Evolutionary conservation across 1,140 invertebrate species (phyloP).

Genomic region (Saccostrea echinata): DNA sequence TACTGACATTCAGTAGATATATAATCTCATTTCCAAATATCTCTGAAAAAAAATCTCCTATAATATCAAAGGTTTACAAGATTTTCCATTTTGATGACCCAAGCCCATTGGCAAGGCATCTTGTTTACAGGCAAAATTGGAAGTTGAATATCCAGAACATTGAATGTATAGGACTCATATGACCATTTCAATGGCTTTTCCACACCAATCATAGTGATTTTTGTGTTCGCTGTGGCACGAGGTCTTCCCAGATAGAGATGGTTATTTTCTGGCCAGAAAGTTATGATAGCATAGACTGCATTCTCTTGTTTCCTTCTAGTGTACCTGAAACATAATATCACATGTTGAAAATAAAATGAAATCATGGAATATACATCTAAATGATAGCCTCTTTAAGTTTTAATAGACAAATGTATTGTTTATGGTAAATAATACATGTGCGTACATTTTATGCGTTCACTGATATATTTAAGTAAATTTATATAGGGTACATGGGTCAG

Average conservation of each 20-base stretch:
- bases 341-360: too few species aligned
- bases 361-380: too few species aligned
- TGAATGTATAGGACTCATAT: constrained; percentile 25
- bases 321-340: constrained; percentile 46
- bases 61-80: constrained; percentile 9
- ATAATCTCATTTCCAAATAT: too few species aligned
- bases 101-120: constrained; percentile 64
- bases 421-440: too few species aligned
- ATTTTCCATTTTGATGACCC: constrained; percentile 53
- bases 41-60: too few species aligned
- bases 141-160: constrained; percentile 55
- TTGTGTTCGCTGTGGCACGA: constrained; percentile 19
- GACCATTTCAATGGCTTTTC: constrained; percentile 43
- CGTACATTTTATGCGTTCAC: too few species aligned
- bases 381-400: too few species aligned
- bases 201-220: constrained; percentile 70
- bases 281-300: constrained; percentile 54
- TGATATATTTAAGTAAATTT: too few species aligned
- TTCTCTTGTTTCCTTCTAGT: constrained; percentile 31
- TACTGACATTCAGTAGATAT: too few species aligned
- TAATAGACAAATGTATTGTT: too few species aligned
- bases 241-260: constrained; percentile 42
- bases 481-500: too few species aligned
- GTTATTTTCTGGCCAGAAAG: constrained; percentile 49
- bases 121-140: constrained; percentile 58